Conservation (phyloP, 2,888 invertebrate species). For the Campoletis raptor region DNA sequence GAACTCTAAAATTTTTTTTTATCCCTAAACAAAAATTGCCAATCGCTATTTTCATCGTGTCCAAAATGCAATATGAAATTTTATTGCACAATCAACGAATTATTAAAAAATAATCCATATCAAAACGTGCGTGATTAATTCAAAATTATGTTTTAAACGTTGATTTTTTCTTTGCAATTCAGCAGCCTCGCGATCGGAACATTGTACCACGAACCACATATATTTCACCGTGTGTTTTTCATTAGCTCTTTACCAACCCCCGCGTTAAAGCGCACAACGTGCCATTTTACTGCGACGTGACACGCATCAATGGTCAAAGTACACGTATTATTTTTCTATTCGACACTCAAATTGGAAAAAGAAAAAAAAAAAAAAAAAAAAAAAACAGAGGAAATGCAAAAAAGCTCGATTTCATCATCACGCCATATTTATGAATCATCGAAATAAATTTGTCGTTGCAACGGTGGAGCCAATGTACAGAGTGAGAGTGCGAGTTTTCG, state of each 20-base stretch:
- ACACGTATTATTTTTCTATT: slow-evolving; percentile 54
- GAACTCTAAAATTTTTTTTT: neutral
- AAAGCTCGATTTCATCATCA: slow-evolving; percentile 7
- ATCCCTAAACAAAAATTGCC: neutral
- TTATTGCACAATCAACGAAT: no score
- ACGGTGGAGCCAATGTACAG: no score
- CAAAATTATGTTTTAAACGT: no score
- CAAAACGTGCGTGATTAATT: no score
- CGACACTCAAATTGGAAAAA: slow-evolving; percentile 13
- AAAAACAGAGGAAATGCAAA: slow-evolving; percentile 44
- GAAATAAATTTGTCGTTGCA: neutral
- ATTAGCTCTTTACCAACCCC: neutral
- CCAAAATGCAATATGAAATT: no score
- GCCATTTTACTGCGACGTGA: slow-evolving; percentile 52
- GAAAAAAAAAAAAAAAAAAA: slow-evolving; percentile 6
- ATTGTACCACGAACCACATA: neutral
- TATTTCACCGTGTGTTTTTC: slow-evolving; percentile 30
- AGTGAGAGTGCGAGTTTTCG: no score
- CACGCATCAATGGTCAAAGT: slow-evolving; percentile 60
- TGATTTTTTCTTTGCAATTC: neutral
- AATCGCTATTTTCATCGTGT: no score
- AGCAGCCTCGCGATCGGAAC: neutral
- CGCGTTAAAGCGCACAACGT: slow-evolving; percentile 48
- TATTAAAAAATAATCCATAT: no score
- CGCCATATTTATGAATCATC: slow-evolving; percentile 24